phyloP scores from a whole-genome alignment of 2,797 vertebrate species.

The Eulemur rubriventer region DNA sequence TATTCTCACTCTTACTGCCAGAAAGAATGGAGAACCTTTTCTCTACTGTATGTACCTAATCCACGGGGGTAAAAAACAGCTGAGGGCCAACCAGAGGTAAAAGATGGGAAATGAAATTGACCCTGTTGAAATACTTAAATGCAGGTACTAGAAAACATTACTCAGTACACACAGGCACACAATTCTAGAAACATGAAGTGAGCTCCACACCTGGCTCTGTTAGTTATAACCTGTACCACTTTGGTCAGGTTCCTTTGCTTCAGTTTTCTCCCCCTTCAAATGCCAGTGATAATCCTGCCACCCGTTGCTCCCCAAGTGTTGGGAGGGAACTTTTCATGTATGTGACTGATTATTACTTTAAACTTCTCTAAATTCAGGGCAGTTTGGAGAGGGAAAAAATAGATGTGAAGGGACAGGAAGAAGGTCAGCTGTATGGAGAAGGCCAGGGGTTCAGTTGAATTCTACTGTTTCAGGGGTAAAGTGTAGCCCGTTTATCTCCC shows the following conservation, averaged over 20 bases:
- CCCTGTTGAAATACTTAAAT: not conserved
- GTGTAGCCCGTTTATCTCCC: not conserved
- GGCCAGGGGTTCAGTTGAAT: not conserved
- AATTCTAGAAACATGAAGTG: not conserved
- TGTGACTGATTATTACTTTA: not conserved
- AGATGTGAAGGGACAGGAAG: not conserved
- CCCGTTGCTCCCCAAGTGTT: not conserved
- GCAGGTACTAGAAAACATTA: not conserved
- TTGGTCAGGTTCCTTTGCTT: not conserved
- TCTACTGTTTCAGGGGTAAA: not conserved
- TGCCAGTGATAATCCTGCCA: not conserved
- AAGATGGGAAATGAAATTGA: not conserved
- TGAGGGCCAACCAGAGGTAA: not conserved
- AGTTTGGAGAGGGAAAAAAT: not conserved
- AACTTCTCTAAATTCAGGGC: not conserved
- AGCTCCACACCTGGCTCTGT: not conserved
- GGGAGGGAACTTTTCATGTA: not conserved
- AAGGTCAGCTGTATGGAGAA: not conserved
- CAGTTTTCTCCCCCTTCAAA: not conserved
- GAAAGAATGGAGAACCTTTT: not conserved
- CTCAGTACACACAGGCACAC: not conserved
- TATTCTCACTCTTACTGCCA: not conserved
- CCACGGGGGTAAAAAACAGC: not conserved
- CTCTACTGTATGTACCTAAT: not conserved
- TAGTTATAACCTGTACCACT: not conserved